A percentile compares a stretch with the other conserved stretches of the same genome.
Evolutionary conservation across 1,140 invertebrate genomes (phyloP).

Genomic region (Cheumatopsyche charites): DNA sequence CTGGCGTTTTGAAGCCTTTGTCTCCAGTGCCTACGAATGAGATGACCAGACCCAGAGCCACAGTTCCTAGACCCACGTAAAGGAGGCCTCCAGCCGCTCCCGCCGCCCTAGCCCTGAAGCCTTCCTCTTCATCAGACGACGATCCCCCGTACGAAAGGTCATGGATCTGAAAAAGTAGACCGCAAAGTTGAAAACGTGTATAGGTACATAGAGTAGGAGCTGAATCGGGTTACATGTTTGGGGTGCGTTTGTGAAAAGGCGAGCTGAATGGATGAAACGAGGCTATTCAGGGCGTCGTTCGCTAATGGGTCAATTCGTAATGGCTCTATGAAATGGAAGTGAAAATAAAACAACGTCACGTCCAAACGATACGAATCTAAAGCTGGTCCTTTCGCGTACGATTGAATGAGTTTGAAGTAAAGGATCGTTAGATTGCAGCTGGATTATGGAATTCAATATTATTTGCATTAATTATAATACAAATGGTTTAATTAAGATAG

Average conservation of each 20-base stretch:
- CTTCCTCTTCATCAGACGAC: slow-evolving; percentile 69
- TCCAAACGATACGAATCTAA: too few species aligned
- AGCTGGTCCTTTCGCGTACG: too few species aligned
- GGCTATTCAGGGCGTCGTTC: too few species aligned
- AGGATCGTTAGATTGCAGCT: too few species aligned
- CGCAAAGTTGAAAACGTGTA: neutral
- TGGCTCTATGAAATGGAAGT: too few species aligned
- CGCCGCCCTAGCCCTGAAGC: slow-evolving; percentile 54
- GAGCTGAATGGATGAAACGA: neutral
- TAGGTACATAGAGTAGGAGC: neutral
- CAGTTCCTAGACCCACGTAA: slow-evolving; percentile 83
- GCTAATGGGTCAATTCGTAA: too few species aligned
- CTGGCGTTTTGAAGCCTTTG: slow-evolving; percentile 86
- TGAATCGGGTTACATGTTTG: neutral
- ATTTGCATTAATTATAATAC: too few species aligned
- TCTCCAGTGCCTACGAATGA: slow-evolving; percentile 89
- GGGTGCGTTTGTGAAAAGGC: neutral
- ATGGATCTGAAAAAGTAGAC: slow-evolving; percentile 66
- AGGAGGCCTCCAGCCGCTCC: slow-evolving; percentile 66
- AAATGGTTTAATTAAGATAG: too few species aligned
- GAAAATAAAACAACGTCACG: too few species aligned
- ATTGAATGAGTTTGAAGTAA: too few species aligned
- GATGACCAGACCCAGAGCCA: slow-evolving; percentile 81
- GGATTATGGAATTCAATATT: too few species aligned
- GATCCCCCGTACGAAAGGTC: slow-evolving; percentile 74